Evolutionary conservation across 1,140 invertebrate species (phyloP), one percentile per base, ranked within the genome.

Genomic region (Papilio aristodemus): DNA sequence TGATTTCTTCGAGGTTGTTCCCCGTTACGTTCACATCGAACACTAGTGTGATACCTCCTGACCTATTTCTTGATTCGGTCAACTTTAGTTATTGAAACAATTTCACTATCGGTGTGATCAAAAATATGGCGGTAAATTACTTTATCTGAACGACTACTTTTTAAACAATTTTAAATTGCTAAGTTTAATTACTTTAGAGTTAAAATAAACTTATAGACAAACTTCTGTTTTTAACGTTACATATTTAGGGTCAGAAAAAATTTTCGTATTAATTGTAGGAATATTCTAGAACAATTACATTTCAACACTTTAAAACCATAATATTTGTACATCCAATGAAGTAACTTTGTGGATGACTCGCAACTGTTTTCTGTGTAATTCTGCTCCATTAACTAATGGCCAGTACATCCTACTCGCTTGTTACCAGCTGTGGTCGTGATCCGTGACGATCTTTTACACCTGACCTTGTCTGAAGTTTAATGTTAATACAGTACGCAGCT

Each of bases 401-500:
- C 4, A 25, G 19, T 22, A 14, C 27, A 32, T 3, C n/a, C n/a
- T n/a, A n/a, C n/a, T n/a, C n/a, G n/a, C n/a, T 46, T 9, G 17
- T 9, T 19, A 8, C 8, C 19, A 54, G 46, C 27, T 2, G 27
- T 3, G 11, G 11, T 19, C 9, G 46, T 10, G 9, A 22, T 50
- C 46, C 17, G 46, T 50, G 22, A 50, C 46, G 5, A 50, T 50
- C 46, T 22, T 54, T 54, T 54, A 22, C 46, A 54, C 22, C 46
- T 54, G 46, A 54, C 46, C 46, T 54, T 54, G 46, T 54, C 46
- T 19, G 27, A 32, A 13, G 19, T 54, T 50, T 54, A 54, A 54
- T 19, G 22, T 54, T n/a, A n/a, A n/a, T n/a, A n/a, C n/a, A n/a
- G n/a, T n/a, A n/a, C n/a, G n/a, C n/a, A n/a, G n/a, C n/a, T n/a